Conservation (phyloP, 2,797 vertebrate genomes). For the Hydrocynus forskahlii region DNA sequence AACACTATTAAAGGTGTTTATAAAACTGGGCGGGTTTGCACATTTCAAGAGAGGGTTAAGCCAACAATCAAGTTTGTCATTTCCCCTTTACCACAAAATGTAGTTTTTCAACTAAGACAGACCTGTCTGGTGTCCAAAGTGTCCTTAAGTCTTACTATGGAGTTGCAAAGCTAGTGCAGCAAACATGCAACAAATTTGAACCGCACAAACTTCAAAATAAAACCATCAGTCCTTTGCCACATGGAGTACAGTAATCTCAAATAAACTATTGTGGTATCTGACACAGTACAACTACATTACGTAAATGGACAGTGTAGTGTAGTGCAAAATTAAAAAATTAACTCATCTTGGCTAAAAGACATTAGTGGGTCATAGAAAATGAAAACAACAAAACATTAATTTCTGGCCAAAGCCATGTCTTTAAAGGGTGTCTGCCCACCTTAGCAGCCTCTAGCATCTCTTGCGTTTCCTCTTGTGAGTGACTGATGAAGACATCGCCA, state of each 20-base stretch:
- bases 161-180: no score
- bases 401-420: background rate
- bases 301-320: no score
- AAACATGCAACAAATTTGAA: no score
- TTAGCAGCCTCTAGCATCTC: conserved; percentile 96
- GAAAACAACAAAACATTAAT: background rate
- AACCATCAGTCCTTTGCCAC: no score
- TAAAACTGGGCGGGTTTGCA: no score
- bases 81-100: background rate
- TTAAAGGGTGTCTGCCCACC: conserved; percentile 70
- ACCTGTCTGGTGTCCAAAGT: background rate
- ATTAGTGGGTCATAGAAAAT: background rate
- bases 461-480: conserved; percentile 93
- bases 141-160: background rate
- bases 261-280: no score
- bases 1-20: no score
- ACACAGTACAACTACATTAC: no score
- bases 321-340: no score
- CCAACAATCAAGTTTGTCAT: background rate
- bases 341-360: background rate
- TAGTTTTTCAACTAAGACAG: background rate
- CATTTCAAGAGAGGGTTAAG: no score
- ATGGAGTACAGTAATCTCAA: no score
- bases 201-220: no score
- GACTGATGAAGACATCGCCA: conserved; percentile 95